Percentiles rank a stretch among this genome's conserved stretches.
phyloP scores from a whole-genome alignment of 2,888 invertebrate species.

The Beris chalybata region DNA sequence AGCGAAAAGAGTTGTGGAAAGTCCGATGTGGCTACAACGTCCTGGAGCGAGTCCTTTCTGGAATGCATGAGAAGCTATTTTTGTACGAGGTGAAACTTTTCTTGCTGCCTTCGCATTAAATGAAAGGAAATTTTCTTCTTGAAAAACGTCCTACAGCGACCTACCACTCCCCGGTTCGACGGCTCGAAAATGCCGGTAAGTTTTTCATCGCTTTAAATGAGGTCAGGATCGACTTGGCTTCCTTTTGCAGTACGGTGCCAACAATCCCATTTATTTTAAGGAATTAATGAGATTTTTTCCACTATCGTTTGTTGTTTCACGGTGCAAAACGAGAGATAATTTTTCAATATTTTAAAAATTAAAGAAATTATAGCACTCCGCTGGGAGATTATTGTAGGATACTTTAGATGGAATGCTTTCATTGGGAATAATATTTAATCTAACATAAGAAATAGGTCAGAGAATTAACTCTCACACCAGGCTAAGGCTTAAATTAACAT shows the following conservation, averaged over 20 bases:
- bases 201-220: slow-evolving; percentile 23
- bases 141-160: too few species aligned
- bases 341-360: slow-evolving; percentile 5
- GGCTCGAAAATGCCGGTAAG: background rate
- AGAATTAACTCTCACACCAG: too few species aligned
- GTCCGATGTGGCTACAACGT: too few species aligned
- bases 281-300: slow-evolving; percentile 28
- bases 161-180: background rate
- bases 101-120: slow-evolving; percentile 20
- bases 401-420: too few species aligned
- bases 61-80: slow-evolving; percentile 20
- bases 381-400: too few species aligned
- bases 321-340: background rate
- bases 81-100: slow-evolving; percentile 19
- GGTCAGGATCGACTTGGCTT: slow-evolving; percentile 25
- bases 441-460: too few species aligned
- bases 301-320: background rate
- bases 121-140: slow-evolving; percentile 11
- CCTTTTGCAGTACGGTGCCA: slow-evolving; percentile 23
- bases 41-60: background rate
- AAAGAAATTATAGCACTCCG: background rate
- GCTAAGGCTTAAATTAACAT: too few species aligned
- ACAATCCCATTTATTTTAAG: slow-evolving; percentile 28
- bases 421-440: too few species aligned
- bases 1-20: too few species aligned